Conservation (phyloP, 2,797 vertebrate species). For the Lacerta viridis region DNA sequence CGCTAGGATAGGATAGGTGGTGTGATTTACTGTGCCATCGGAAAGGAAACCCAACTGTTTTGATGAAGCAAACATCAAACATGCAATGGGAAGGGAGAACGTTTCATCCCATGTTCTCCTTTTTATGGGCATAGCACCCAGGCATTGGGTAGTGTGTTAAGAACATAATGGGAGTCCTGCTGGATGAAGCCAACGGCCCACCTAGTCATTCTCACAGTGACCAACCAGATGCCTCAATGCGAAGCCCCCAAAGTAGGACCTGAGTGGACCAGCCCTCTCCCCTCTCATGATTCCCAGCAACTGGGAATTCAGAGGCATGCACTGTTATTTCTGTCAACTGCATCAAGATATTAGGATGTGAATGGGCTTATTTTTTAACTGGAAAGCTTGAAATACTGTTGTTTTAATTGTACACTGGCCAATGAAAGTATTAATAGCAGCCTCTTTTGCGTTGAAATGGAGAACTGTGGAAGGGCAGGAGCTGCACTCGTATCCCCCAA, state of each 20-base stretch:
- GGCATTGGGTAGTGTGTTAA: too few species aligned
- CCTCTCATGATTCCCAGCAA: too few species aligned
- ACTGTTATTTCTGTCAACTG: constrained; percentile 17
- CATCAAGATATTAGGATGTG: constrained; percentile 21
- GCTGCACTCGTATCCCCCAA: background rate
- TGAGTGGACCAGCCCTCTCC: too few species aligned
- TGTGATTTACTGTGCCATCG: background rate
- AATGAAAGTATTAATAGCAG: constrained; percentile 36
- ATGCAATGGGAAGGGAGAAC: background rate
- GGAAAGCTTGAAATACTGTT: constrained; percentile 11
- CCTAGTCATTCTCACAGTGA: too few species aligned
- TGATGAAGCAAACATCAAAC: background rate
- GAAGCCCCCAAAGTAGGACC: too few species aligned
- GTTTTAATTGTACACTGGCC: constrained; percentile 44
- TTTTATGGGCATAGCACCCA: too few species aligned
- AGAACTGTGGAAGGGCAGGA: background rate
- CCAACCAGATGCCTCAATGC: too few species aligned
- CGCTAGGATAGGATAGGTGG: background rate
- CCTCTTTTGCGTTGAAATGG: constrained; percentile 18
- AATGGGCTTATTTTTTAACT: constrained; percentile 33
- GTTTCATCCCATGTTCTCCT: too few species aligned
- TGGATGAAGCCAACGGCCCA: too few species aligned
- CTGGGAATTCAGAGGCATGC: too few species aligned
- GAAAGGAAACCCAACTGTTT: background rate
- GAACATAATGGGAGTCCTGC: too few species aligned